Evolutionary conservation across 53 echinoderm and acorn worm species (phyloP), one percentile per base, ranked within the genome.

Genomic region (Arbacia lixula): DNA sequence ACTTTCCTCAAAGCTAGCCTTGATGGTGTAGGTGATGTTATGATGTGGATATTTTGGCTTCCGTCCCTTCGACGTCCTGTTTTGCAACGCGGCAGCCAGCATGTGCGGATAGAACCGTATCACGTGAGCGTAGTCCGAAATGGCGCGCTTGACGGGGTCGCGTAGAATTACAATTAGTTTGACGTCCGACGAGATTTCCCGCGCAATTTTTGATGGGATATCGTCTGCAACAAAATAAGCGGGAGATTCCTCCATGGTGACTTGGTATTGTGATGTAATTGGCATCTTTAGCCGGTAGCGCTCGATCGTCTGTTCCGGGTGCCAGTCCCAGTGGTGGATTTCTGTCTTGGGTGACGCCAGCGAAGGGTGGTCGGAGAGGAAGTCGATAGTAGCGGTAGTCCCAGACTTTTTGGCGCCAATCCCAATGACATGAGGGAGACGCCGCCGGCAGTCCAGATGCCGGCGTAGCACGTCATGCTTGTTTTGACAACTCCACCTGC

Each of bases 231-330:
- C 49, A 22, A 80, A 89, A 36, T 95, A 95, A 8, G 83, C 82
- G 20, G 95, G 95, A 0, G 93, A 87, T 38, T 91, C 93, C 73
- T 95, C 95, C 72, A 95, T 85, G 25, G 93, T 86, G 4, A 88
- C 69, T 72, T 95, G 95, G 38, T 84, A 68, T 5, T 68, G 72
- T 5, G 93, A 88, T 11, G 95, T 88, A 32, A 85, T 53, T 14
- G 88, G 78, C 93, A 95, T 93, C 80, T 91, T 50, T 0, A 43
- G 26, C 11, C 84, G 64, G 68, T 95, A 95, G 87, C 87, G 89
- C 5, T 91, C 85, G 29, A 95, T 21, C 19, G 22, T 26, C 57
- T 78, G 46, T 6, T 75, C 67, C 11, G 67, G 53, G 11, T 50
- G 55, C 11, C 76, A 84, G 31, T 91, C 86, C 83, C 93, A 95